A percentile compares a stretch with the other conserved stretches of the same genome.
These are phyloP conservation scores for Atta colombica DNA, from an alignment of 1,140 invertebrate species.

Conservation along the genomic window DNA sequence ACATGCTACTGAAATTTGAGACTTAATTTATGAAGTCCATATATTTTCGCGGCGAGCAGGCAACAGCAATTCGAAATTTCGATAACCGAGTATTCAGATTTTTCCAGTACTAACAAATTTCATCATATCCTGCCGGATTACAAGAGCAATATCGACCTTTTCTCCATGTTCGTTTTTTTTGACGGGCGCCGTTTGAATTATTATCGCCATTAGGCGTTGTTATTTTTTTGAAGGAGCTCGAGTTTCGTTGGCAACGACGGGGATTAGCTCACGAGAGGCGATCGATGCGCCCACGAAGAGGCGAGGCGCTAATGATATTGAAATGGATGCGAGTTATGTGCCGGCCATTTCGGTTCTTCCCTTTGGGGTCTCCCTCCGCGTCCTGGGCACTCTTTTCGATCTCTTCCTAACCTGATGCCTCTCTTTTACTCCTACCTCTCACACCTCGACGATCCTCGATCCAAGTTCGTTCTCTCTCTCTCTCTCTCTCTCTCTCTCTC, in stretches of 20 bases:
- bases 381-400: slow-evolving; percentile 41
- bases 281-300: slow-evolving; percentile 58
- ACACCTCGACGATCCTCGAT: slow-evolving; percentile 7
- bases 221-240: slow-evolving; percentile 57
- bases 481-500: not conserved
- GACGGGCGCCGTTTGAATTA: slow-evolving; percentile 64
- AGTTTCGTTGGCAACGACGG: slow-evolving; percentile 46
- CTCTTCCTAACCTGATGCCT: slow-evolving; percentile 28
- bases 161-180: not conserved
- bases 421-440: not conserved
- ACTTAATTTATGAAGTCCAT: not conserved
- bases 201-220: slow-evolving; percentile 66
- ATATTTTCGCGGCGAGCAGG: not conserved
- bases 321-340: slow-evolving; percentile 78
- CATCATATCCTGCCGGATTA: not conserved
- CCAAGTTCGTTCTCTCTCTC: not conserved
- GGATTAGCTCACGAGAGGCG: slow-evolving; percentile 34
- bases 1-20: not conserved
- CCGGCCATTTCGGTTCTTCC: slow-evolving; percentile 71
- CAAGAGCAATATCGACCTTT: slow-evolving; percentile 25
- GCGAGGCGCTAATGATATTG: slow-evolving; percentile 78
- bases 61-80: not conserved
- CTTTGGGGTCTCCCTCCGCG: slow-evolving; percentile 46
- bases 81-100: not conserved
- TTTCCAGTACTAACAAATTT: slow-evolving; percentile 2